A percentile compares a stretch with the other conserved stretches of the same genome.
Evolutionary conservation across 2,888 invertebrate species (phyloP).

Genomic region (Dryobotodes eremita): DNA sequence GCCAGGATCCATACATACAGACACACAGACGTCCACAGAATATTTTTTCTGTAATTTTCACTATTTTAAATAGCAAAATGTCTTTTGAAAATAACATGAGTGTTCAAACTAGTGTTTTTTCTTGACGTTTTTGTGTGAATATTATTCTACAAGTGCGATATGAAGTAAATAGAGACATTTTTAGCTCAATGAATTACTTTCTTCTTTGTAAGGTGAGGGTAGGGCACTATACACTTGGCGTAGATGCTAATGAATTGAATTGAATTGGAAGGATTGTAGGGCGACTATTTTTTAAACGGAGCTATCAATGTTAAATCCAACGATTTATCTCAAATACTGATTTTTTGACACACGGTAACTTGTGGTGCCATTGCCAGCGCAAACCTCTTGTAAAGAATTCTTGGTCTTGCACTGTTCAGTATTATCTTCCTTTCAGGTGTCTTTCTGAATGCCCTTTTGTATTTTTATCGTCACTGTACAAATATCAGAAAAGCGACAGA

Average conservation of each 20-base stretch:
- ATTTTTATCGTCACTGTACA: conserved; percentile 65
- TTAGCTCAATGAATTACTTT: too few species aligned
- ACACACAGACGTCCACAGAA: too few species aligned
- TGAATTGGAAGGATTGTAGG: not conserved
- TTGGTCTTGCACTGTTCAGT: not conserved
- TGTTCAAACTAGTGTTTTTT: too few species aligned
- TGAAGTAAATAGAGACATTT: too few species aligned
- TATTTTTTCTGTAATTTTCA: too few species aligned
- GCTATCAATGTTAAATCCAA: not conserved
- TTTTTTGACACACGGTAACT: conserved; percentile 6
- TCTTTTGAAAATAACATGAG: too few species aligned
- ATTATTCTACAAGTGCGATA: too few species aligned
- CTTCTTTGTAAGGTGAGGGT: too few species aligned
- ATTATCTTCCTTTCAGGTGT: conserved; percentile 34
- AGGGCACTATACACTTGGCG: too few species aligned
- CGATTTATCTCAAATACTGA: not conserved
- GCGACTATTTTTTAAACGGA: not conserved
- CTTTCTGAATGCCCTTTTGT: conserved; percentile 59
- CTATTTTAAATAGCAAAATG: too few species aligned
- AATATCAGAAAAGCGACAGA: conserved; percentile 80
- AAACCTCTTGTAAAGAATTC: conserved; percentile 2
- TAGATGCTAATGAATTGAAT: not conserved
- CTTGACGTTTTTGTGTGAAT: too few species aligned
- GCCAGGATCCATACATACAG: too few species aligned
- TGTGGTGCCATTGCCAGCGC: not conserved